These are phyloP conservation scores for Pristionchus pacificus DNA, from an alignment of 1,140 invertebrate genomes.

Conservation along the genomic window DNA sequence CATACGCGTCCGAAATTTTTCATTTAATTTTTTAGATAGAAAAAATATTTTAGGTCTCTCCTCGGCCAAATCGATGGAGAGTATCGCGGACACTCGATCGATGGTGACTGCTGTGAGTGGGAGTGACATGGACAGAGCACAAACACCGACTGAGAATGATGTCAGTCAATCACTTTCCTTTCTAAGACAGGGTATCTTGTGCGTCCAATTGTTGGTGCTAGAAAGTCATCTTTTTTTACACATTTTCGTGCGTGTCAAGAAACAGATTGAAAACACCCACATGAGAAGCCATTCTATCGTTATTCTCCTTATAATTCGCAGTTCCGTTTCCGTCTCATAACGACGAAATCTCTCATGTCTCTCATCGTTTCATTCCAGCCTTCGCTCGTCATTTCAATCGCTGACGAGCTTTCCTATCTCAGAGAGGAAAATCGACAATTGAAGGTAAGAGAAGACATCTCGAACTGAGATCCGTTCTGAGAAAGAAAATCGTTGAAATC, in stretches of 20 bases:
- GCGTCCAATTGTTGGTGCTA: neutral
- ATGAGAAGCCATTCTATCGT: neutral
- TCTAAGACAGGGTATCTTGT: neutral
- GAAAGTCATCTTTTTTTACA: neutral
- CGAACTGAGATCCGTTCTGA: too few species aligned
- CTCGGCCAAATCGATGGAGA: conserved; percentile 26
- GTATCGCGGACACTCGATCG: conserved; percentile 40
- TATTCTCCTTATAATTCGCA: neutral
- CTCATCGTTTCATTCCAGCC: too few species aligned
- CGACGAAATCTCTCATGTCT: too few species aligned
- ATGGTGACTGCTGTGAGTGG: conserved; percentile 52
- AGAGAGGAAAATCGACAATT: neutral
- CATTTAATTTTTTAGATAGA: neutral
- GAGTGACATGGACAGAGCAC: conserved; percentile 38
- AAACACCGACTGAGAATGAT: conserved; percentile 45
- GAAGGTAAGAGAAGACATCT: neutral
- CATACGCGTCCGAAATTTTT: too few species aligned
- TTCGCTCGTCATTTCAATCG: neutral
- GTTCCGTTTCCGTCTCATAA: neutral
- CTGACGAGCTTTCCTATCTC: neutral
- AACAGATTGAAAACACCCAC: neutral
- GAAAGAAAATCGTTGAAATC: too few species aligned
- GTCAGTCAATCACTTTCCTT: conserved; percentile 25
- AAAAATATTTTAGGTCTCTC: conserved; percentile 11
- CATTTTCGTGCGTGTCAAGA: neutral